Base-by-base conservation (phyloP, 2,797 vertebrate genomes). In the Rhinella marina region DNA sequence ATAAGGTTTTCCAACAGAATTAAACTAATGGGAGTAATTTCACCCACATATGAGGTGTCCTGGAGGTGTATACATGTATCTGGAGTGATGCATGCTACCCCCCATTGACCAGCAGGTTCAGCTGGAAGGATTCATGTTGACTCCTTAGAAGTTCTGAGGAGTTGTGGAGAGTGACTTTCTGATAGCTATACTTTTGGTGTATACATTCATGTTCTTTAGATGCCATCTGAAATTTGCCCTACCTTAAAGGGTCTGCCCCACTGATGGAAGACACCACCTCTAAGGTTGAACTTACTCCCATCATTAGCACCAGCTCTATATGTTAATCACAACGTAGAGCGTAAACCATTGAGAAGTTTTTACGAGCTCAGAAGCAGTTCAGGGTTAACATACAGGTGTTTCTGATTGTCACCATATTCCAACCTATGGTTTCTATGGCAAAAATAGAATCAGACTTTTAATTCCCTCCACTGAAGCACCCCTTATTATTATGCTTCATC, bases 301-400 rank as follows among this genome's bases (percentile, higher is more conserved):
- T 56, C 19, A 21, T 79, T 27, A 32, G 56, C 54, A 11, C 8
- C 54, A 79, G 29, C 23, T 25, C 21, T 14, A 52, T n/a, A 77
- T 13, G 21, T 23, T 23, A 7, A 77, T 29, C 9, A 75, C 19
- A 75, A 7, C 12, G 72, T 29, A 72, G 16, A 13, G n/a, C n/a
- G 27, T 56, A 25, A 13, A 25, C 29, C 21, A 17, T 8, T 17
- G 32, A 12, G 75, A 77, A 25, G 72, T 75, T 75, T n/a, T 10
- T 54, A 6, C 75, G 2, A n/a, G 13, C 14, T 1, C 11, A 54
- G 13, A 54, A 13, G 50, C 2, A 56, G 10, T 23, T 14, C n/a
- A 70, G 72, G 23, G 81, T 84, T 78, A 68, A 83, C 25, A 17
- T 41, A 52, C 81, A 88, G 81, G 86, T 83, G 81, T 70, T 82